phyloP scores from a whole-genome alignment of 2,888 invertebrate genomes.

The Mactromeris polynyma region DNA sequence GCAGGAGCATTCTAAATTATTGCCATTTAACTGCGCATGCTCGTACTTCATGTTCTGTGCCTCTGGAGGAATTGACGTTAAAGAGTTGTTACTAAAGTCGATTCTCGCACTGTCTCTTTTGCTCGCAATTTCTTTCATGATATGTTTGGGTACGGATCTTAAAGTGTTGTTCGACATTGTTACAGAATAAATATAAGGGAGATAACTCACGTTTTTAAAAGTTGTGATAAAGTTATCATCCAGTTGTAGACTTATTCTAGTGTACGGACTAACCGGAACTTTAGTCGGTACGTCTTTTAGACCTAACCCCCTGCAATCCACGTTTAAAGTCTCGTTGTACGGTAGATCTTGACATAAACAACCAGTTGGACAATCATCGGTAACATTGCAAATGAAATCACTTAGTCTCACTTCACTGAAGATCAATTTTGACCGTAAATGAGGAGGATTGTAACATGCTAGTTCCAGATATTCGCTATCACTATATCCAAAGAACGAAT shows the following conservation, averaged over 20 bases:
- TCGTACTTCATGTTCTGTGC: constrained; percentile 61
- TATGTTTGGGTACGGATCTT: constrained; percentile 23
- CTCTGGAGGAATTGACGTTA: constrained; percentile 56
- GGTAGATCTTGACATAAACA: constrained; percentile 69
- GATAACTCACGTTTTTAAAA: constrained; percentile 53
- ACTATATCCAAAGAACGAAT: constrained; percentile 61
- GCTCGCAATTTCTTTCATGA: constrained; percentile 51
- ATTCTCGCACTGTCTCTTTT: constrained; percentile 35
- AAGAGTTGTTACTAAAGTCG: constrained; percentile 63
- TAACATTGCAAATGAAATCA: constrained; percentile 67
- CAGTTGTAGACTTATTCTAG: constrained; percentile 50
- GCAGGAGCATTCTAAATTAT: constrained; percentile 60
- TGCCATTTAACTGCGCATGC: constrained; percentile 43
- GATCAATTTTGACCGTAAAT: constrained; percentile 52
- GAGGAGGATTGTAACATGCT: constrained; percentile 60
- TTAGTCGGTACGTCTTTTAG: constrained; percentile 48
- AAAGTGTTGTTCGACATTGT: constrained; percentile 58
- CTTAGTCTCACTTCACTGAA: constrained; percentile 52
- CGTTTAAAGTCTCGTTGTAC: constrained; percentile 46
- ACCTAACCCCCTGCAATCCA: constrained; percentile 56
- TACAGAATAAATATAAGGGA: constrained; percentile 29
- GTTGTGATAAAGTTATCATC: constrained; percentile 57
- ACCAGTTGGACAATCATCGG: constrained; percentile 53
- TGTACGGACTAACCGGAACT: constrained; percentile 46
- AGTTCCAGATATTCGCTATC: constrained; percentile 46